Conservation (phyloP, 2,113 vertebrate genomes). For the Vicugna pacos region DNA sequence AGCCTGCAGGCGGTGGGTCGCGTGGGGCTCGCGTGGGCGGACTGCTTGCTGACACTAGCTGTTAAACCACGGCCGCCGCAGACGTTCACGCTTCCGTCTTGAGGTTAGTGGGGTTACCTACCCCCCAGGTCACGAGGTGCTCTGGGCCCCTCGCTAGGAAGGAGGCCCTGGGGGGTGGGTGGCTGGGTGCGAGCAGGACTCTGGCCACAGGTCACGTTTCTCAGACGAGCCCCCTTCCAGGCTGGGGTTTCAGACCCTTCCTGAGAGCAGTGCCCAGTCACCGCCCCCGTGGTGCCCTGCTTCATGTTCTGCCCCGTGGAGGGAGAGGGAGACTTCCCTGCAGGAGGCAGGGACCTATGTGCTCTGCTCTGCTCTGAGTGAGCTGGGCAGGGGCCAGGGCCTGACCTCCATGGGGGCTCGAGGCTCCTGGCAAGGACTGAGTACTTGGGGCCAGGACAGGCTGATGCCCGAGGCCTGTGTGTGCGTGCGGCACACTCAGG, state of each 20-base stretch:
- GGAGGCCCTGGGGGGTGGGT: not conserved
- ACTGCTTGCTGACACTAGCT: not conserved
- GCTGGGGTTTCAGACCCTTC: not conserved
- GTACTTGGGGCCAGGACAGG: not conserved
- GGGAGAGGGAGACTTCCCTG: not conserved
- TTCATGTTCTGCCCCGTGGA: not conserved
- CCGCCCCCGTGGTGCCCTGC: not conserved
- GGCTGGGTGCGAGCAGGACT: not conserved
- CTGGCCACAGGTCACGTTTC: not conserved
- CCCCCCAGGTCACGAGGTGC: not conserved
- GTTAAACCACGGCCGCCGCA: not conserved
- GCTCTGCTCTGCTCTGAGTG: not conserved
- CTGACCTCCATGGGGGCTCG: not conserved
- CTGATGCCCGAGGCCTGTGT: not conserved
- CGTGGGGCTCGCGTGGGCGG: not conserved
- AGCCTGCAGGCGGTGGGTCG: not conserved
- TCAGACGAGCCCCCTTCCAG: not conserved
- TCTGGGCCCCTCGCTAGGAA: not conserved
- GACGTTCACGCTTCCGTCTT: not conserved
- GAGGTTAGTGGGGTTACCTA: not conserved
- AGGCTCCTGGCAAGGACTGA: not conserved
- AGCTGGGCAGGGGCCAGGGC: not conserved
- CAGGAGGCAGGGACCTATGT: accelerated
- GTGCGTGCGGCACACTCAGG: not conserved
- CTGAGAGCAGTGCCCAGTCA: not conserved